Percentiles rank a stretch among this genome's conserved stretches.
Evolutionary conservation across 2,888 invertebrate genomes (phyloP).

Genomic region (Ptychoptera contaminata): DNA sequence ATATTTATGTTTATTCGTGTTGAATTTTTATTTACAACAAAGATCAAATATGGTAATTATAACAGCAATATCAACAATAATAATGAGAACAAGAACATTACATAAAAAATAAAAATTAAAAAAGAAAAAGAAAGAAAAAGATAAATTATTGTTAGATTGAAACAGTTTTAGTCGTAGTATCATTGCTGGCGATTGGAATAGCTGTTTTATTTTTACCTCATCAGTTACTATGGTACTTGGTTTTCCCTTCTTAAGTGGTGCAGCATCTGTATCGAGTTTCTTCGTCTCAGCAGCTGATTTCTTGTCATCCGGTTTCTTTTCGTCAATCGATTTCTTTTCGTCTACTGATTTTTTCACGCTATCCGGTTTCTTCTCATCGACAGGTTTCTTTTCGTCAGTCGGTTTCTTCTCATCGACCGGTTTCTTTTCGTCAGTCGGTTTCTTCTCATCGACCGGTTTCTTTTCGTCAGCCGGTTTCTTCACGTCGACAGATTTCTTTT

Average conservation of each 20-base stretch:
- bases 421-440: conserved; percentile 1
- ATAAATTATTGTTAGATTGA: too few species aligned
- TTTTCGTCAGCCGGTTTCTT: conserved; percentile 13
- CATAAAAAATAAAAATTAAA: too few species aligned
- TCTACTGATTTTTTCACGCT: not conserved
- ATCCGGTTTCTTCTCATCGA: not conserved
- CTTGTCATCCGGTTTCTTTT: conserved; percentile 16
- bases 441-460: conserved; percentile 12
- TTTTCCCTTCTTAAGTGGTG: conserved; percentile 16
- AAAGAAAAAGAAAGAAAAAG: too few species aligned
- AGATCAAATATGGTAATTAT: too few species aligned
- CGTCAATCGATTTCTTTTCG: conserved; percentile 6
- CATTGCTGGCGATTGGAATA: too few species aligned
- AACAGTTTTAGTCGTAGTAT: too few species aligned
- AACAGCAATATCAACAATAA: too few species aligned
- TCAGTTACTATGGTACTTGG: not conserved
- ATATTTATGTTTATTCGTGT: too few species aligned
- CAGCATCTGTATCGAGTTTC: not conserved
- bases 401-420: conserved; percentile 3
- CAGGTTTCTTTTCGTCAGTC: conserved; percentile 16
- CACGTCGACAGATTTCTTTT: conserved; percentile 2
- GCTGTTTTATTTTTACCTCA: too few species aligned
- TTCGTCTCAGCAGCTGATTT: not conserved
- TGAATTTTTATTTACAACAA: too few species aligned
- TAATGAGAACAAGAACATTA: too few species aligned